phyloP scores from a whole-genome alignment of 2,113 vertebrate genomes.

The Gasterosteus aculeatus region DNA sequence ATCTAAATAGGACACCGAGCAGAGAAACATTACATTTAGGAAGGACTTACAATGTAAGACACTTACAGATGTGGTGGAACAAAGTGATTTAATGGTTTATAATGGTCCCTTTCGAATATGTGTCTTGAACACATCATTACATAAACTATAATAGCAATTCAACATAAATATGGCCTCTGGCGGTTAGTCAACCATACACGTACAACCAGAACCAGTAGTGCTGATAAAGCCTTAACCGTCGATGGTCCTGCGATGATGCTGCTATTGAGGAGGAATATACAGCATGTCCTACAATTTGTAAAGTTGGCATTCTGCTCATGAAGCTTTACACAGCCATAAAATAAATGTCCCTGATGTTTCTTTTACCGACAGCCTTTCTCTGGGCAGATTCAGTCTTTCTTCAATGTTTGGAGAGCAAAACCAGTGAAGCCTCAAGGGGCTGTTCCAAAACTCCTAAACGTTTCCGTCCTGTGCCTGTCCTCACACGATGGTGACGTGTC shows the following conservation, averaged over 20 bases:
- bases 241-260: neutral
- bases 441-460: neutral
- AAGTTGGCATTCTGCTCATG: neutral
- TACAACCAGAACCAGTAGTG: neutral
- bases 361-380: neutral
- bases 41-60: neutral
- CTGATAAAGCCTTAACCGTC: neutral
- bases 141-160: neutral
- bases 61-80: constrained; percentile 2
- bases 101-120: constrained; percentile 2
- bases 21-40: neutral
- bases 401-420: neutral
- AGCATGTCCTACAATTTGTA: neutral
- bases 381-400: neutral
- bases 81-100: neutral
- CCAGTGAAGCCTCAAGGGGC: neutral
- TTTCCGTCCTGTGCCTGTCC: neutral
- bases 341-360: neutral
- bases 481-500: constrained; percentile 79
- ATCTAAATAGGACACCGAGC: constrained; percentile 3
- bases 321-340: neutral
- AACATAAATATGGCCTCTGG: constrained; percentile 2
- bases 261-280: neutral
- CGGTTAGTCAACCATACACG: neutral
- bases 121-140: neutral